Percentiles rank a stretch among this genome's conserved stretches.
phyloP scores from a whole-genome alignment of 2,113 vertebrate genomes.

The Azemiops feae region DNA sequence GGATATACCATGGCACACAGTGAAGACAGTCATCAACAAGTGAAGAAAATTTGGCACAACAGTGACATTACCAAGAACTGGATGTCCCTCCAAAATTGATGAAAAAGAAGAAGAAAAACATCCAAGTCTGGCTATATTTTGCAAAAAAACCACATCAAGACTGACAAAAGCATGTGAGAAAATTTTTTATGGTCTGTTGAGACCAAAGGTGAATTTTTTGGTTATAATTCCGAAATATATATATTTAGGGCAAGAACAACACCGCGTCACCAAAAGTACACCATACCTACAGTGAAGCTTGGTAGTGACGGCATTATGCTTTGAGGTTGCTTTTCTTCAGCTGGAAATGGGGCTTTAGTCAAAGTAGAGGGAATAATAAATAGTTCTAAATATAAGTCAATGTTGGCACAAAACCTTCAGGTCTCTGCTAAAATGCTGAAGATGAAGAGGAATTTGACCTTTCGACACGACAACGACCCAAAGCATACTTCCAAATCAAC shows the following conservation, averaged over 20 bases:
- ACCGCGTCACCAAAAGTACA: neutral
- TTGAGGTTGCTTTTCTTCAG: neutral
- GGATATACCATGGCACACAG: neutral
- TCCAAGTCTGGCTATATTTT: neutral
- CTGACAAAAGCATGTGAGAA: neutral
- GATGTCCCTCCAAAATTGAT: neutral
- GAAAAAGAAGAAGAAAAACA: neutral
- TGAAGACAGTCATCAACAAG: neutral
- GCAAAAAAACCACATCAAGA: neutral
- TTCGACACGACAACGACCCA: neutral
- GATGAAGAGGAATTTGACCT: neutral
- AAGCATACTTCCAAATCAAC: neutral
- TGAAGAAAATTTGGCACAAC: neutral
- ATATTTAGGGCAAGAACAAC: neutral
- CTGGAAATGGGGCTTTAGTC: neutral
- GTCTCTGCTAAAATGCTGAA: neutral
- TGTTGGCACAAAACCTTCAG: neutral
- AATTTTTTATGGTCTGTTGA: neutral
- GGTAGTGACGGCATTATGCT: neutral
- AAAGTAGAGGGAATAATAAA: neutral
- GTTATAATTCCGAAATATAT: neutral
- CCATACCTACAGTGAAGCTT: neutral
- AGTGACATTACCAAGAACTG: neutral
- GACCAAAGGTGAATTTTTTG: neutral
- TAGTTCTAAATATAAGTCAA: neutral